Evolutionary conservation across 2,888 invertebrate species (phyloP), one percentile per base, ranked within the genome.

Genomic region (Perizoma flavofasciatum): DNA sequence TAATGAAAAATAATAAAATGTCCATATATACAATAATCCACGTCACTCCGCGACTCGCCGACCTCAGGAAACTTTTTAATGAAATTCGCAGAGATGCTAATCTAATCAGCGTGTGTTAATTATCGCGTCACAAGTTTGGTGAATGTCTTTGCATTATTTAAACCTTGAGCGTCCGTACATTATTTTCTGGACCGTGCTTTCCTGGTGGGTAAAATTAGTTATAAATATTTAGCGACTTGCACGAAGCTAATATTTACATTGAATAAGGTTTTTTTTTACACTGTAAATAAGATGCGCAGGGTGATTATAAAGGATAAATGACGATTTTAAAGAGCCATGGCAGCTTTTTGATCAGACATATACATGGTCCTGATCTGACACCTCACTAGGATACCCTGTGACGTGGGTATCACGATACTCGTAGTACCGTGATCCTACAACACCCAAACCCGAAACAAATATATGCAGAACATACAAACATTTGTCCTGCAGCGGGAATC

Each of bases 31-130:
- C n/a, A n/a, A n/a, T n/a, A 61, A 61, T 52, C 49, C 41, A 34
- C 49, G 47, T 46, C 53, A 55, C 43, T 49, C 45, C 43, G 37
- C 55, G 46, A 41, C 52, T 59, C 49, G 49, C 52, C 53, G 40
- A 48, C 53, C 51, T 34, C 60, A 22, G 22, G 32, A 44, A 59
- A 61, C 54, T 58, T 55, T 59, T 60, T 59, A 59, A 55, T 59
- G 46, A 46, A 40, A 49, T 11, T 34, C 44, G 61, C 71, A 74
- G 73, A 75, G 74, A 77, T 81, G 76, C 63, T 66, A 63, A 76
- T 74, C 72, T 83, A 79, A 83, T 82, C 80, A 78, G 62, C 70
- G 71, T 74, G 79, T 81, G 80, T 76, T 65, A 69, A 69, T 73
- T 66, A 70, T 64, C 64, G 52, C 66, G 59, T 61, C 57, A 55